Evolutionary conservation across 1,140 invertebrate species (phyloP).

Genomic region (Brevipalpus yothersi): DNA sequence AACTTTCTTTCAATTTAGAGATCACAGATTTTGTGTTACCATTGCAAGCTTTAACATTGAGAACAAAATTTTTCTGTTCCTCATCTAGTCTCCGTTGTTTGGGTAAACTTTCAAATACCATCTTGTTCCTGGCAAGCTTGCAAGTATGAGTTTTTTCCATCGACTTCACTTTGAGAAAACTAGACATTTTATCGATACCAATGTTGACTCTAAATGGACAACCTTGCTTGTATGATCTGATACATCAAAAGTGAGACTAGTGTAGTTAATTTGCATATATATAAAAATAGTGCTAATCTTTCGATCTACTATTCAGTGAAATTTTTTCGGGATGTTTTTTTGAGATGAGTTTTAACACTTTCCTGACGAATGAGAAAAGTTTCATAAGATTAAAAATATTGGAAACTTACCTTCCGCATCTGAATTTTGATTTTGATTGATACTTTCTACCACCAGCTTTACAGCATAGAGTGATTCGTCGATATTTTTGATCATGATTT

Average conservation of each 20-base stretch:
- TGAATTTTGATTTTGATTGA: not conserved
- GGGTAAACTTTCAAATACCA: not conserved
- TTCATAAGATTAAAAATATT: too few species aligned
- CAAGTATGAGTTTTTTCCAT: not conserved
- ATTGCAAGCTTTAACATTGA: not conserved
- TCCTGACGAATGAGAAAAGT: too few species aligned
- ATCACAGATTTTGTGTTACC: not conserved
- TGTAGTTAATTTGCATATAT: too few species aligned
- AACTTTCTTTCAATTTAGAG: not conserved
- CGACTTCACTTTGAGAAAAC: not conserved
- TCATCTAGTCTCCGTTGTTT: not conserved
- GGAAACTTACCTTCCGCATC: too few species aligned
- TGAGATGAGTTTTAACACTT: too few species aligned
- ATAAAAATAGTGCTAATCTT: too few species aligned
- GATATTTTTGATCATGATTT: not conserved
- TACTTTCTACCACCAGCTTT: not conserved
- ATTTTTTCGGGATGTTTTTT: too few species aligned
- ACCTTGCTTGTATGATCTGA: not conserved
- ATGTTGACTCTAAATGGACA: not conserved
- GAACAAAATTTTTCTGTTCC: not conserved
- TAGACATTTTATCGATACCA: not conserved
- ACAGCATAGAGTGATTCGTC: not conserved
- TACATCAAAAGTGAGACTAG: too few species aligned
- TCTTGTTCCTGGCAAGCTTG: not conserved
- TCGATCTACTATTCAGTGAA: too few species aligned